Conservation (phyloP, 2,797 vertebrate genomes). For the Ceryle rudis region DNA sequence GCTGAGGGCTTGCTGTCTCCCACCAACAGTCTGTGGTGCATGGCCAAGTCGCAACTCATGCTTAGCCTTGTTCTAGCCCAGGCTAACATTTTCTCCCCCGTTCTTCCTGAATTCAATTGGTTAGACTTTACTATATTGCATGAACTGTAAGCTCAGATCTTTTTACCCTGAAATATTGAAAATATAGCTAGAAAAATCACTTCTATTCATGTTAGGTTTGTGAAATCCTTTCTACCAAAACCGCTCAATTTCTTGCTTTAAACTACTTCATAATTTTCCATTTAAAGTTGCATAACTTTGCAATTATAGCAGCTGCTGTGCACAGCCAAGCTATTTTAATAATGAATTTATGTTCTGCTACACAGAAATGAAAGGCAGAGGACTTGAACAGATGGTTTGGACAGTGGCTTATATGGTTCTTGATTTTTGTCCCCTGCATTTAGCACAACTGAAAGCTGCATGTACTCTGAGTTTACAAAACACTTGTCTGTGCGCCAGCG, state of each 20-base stretch:
- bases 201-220: not conserved
- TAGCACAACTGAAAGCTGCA: not conserved
- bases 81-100: not conserved
- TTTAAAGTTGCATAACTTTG: constrained; percentile 58
- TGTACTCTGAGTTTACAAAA: constrained; percentile 55
- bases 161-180: not conserved
- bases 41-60: not conserved
- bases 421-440: constrained; percentile 41
- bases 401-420: constrained; percentile 28
- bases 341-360: constrained; percentile 64
- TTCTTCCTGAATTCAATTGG: not conserved
- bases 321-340: constrained; percentile 63
- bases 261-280: constrained; percentile 39
- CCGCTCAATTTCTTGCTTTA: constrained; percentile 40
- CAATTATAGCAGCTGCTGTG: constrained; percentile 57
- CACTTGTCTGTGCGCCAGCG: not conserved
- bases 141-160: not conserved
- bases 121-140: not conserved
- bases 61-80: not conserved
- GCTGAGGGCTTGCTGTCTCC: not conserved
- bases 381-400: constrained; percentile 61
- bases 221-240: constrained; percentile 31
- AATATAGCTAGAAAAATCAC: not conserved
- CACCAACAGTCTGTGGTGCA: not conserved
- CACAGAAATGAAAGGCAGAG: constrained; percentile 43